Evolutionary conservation across 2,888 invertebrate species (phyloP), one percentile per base, ranked within the genome.

Genomic region (Cephus pulcher): DNA sequence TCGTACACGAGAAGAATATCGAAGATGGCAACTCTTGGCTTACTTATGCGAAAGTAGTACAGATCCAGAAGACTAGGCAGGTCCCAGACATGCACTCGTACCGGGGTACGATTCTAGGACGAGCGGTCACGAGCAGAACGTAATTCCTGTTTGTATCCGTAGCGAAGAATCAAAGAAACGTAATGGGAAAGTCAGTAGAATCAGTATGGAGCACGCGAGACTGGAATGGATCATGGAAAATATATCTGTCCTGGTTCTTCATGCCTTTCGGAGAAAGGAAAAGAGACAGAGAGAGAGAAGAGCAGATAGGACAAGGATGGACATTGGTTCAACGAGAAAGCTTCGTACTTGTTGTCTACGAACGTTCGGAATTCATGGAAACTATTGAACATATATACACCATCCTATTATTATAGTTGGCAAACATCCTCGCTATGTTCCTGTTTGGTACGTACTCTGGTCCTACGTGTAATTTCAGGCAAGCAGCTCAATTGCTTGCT

Each of bases 41-140:
- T 9, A 56, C 4, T 56, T 23, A 56, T 23, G 23, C 23, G 56
- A 56, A 56, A 56, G 56, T 56, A 56, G 23, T 56, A 56, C 56
- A 56, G 56, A 56, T 9, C 23, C 56, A 56, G 56, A 56, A 23
- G 23, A 56, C 23, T 15, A 56, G 23, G 56, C 15, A 23, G 40
- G 23, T 56, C 9, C 23, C 15, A 56, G 56, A 56, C 56, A 56
- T 56, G 56, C 56, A 56, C 9, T 23, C 76, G 75, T 40, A 74
- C 81, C 73, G 80, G 73, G 79, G 73, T 76, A 74, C 75, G 80
- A 84, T 83, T 84, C 79, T 81, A 80, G 84, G 78, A 84, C 83
- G 80, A 79, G 78, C 78, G 83, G 82, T 83, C 82, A 81, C 81
- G 81, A 81, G 84, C 74, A 79, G 84, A 84, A 82, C 81, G 79